phyloP scores from a whole-genome alignment of 1,140 invertebrate species.

The Muscidifurax raptorellus region DNA sequence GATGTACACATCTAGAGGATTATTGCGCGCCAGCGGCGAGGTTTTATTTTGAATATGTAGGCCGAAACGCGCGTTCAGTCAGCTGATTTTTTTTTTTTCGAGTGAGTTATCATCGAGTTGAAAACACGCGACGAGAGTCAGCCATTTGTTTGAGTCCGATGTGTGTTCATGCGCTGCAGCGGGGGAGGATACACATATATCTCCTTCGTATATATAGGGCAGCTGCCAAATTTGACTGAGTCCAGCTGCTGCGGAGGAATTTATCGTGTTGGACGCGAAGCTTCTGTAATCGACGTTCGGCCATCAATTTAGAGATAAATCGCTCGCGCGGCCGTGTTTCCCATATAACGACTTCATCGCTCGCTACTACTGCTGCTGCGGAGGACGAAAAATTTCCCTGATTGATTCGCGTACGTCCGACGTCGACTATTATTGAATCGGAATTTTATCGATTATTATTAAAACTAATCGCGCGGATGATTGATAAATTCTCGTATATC shows the following conservation, averaged over 20 bases:
- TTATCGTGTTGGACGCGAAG: conserved; percentile 2
- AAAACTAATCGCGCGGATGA: too few relatives aligned
- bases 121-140: not conserved
- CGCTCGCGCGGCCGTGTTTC: not conserved
- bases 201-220: not conserved
- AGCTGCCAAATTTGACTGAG: conserved; percentile 14
- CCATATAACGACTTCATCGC: not conserved
- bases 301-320: not conserved
- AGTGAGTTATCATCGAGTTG: too few relatives aligned
- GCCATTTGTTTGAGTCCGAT: not conserved
- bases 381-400: not conserved
- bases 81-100: too few relatives aligned
- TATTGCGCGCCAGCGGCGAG: not conserved
- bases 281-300: conserved; percentile 15
- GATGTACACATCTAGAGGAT: not conserved
- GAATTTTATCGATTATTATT: not conserved
- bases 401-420: not conserved
- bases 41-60: too few relatives aligned
- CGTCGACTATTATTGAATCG: not conserved
- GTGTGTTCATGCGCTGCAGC: too few relatives aligned
- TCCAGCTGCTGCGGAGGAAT: not conserved
- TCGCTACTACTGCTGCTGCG: not conserved
- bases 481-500: not conserved
- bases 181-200: not conserved
- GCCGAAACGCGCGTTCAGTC: too few relatives aligned